Base-by-base conservation (phyloP, 2,888 invertebrate species). In the Nemoura dubitans region DNA sequence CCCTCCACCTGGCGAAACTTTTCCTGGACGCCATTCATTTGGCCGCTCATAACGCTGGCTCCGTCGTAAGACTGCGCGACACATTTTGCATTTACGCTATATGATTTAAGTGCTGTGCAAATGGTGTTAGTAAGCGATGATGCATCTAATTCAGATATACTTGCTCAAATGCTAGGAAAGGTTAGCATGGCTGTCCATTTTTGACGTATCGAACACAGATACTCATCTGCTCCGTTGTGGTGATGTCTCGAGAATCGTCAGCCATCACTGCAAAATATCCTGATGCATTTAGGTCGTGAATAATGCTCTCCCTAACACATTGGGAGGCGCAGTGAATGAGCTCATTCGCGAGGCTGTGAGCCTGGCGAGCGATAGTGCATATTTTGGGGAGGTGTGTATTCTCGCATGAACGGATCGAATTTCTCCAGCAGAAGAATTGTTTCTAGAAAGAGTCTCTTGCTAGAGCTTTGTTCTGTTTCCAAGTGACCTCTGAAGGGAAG, bases 1-100 rank as follows among this genome's bases (percentile, higher is more conserved):
- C 78, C 78, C 28, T 30, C 81, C 30, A 30, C 29, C 28, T 81
- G 81, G 28, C n/a, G n/a, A 81, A 81, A 81, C 30, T 30, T 81
- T 81, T 81, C 81, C 30, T 81, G 81, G 29, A 81, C 81, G 28
- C 81, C 81, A 30, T 81, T 81, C 28, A 30, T 30, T 30, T 29
- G 30, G n/a, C 81, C 81, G 30, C 81, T 81, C 81, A 81, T 81
- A n/a, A 81, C 81, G 30, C 81, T 81, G n/a, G 81, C 81, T n/a
- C 81, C 81, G 28, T 81, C 81, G 30, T 81, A 81, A 29, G 81
- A 30, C 81, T 81, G 81, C 30, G 81, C 81, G 28, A 81, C 30
- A 81, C 81, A 81, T 81, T 81, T 81, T 29, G 81, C 81, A 78
- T 78, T 27, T 28, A 78, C 78, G 27, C 78, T 25, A 28, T 28